Percentiles rank a stretch among this genome's conserved stretches.
phyloP scores from a whole-genome alignment of 1,140 invertebrate genomes.

The Macrosteles quadrilineatus region DNA sequence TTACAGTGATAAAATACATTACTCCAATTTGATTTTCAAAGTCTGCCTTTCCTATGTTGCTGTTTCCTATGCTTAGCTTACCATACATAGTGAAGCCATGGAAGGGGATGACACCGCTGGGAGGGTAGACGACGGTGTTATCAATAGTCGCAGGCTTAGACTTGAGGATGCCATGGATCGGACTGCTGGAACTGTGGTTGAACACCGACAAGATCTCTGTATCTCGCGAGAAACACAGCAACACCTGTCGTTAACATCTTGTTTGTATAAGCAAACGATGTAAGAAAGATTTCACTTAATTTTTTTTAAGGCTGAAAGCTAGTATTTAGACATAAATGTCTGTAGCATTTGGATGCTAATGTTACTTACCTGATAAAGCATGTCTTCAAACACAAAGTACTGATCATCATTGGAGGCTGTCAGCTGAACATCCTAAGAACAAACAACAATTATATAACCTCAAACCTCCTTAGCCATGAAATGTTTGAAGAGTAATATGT shows the following conservation, averaged over 20 bases:
- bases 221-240: slow-evolving; percentile 92
- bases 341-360: too few species aligned
- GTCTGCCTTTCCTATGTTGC: too few species aligned
- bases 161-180: slow-evolving; percentile 64
- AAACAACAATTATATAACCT: slow-evolving; percentile 3
- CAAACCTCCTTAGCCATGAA: neutral
- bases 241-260: slow-evolving; percentile 70
- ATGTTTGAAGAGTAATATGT: neutral
- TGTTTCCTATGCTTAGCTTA: too few species aligned
- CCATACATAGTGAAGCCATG: slow-evolving; percentile 98
- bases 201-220: slow-evolving; percentile 70
- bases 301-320: too few species aligned
- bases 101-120: slow-evolving; percentile 93
- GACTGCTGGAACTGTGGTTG: slow-evolving; percentile 59
- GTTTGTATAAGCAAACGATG: too few species aligned
- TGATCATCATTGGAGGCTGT: slow-evolving; percentile 97
- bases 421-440: slow-evolving; percentile 80
- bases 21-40: too few species aligned
- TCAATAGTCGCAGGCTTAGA: slow-evolving; percentile 67
- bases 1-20: too few species aligned
- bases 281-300: too few species aligned
- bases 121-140: slow-evolving; percentile 81
- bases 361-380: slow-evolving; percentile 79
- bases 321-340: too few species aligned
- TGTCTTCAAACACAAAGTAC: slow-evolving; percentile 97